Evolutionary conservation across 2,797 vertebrate genomes (phyloP).

Genomic region (Gambelia wislizenii): DNA sequence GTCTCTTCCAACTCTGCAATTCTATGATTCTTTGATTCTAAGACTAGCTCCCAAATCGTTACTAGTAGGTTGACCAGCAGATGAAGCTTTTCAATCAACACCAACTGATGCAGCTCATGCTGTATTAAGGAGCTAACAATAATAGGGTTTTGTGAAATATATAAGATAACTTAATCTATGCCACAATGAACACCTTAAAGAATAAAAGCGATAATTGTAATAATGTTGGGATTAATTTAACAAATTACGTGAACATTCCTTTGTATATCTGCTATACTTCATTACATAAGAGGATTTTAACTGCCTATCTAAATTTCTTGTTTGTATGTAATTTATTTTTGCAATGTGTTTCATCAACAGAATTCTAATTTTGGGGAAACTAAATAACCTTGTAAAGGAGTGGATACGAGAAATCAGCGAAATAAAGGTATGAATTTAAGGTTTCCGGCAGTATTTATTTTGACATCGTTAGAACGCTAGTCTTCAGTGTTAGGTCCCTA

Average conservation of each 20-base stretch:
- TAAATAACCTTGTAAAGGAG: slow-evolving; percentile 89
- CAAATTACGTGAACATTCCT: neutral
- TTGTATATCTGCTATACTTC: neutral
- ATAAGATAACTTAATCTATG: neutral
- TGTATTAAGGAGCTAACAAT: too few relatives aligned
- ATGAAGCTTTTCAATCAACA: too few relatives aligned
- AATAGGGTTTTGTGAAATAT: neutral
- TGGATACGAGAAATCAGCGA: slow-evolving; percentile 92
- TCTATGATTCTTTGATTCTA: too few relatives aligned
- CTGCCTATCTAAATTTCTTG: neutral
- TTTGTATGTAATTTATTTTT: slow-evolving; percentile 15
- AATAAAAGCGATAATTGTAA: neutral
- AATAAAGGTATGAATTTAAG: slow-evolving; percentile 83
- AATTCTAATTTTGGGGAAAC: slow-evolving; percentile 89
- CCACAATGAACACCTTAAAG: neutral
- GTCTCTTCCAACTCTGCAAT: too few relatives aligned
- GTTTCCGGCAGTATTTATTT: neutral
- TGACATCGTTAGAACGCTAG: neutral
- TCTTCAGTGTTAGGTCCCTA: neutral
- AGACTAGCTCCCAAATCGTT: too few relatives aligned
- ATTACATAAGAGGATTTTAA: neutral
- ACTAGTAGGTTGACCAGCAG: too few relatives aligned
- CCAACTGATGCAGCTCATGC: too few relatives aligned
- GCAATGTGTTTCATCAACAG: slow-evolving; percentile 76
- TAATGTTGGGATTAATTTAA: neutral